Evolutionary conservation across 2,797 vertebrate genomes (phyloP), one percentile per base, ranked within the genome.

Genomic region (Halcyon badia): DNA sequence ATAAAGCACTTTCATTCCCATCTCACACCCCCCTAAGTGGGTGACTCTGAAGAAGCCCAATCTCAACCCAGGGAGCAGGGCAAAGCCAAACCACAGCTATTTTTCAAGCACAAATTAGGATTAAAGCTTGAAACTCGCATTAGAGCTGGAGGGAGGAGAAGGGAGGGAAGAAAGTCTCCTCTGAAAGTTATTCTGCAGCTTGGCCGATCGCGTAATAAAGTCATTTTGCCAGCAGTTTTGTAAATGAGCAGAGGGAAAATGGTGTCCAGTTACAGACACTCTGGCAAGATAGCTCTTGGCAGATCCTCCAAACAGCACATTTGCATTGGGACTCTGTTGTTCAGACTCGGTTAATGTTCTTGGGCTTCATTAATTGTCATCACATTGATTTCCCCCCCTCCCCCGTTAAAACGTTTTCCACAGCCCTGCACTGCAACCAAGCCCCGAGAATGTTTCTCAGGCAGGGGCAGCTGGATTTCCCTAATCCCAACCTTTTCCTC

Each of bases 301-400:
- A 86, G 54, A 24, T 31, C 11, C 69, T 0, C 52, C 87, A 6
- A 76, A 6, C 69, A 28, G 90, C 92, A 13, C 14, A 42, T 65
- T 44, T 35, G 51, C 26, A 6, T 12, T 14, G 83, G 89, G 88
- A 77, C 64, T 14, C 69, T 12, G 87, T 72, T 46, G 42, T 83
- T 81, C 87, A 64, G 87, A 51, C 92, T 78, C 51, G 0, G 41
- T 30, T 78, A 42, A 78, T 33, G 92, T 71, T 70, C 94, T 76
- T 18, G 57, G 91, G 78, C 71, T 65, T 56, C 94, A 66, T 91
- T 93, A 93, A 94, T 93, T 93, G 88, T 91, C 96, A 93, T 83
- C 92, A 14, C 90, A 12, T 89, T 69, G 10, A 28, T 87, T 79
- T 88, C 35, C 72, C 35, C 54, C 46, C 73, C n/a, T 35, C 54